These are phyloP conservation scores for Drosophila recens DNA, from an alignment of 2,888 invertebrate genomes.

Conservation along the genomic window DNA sequence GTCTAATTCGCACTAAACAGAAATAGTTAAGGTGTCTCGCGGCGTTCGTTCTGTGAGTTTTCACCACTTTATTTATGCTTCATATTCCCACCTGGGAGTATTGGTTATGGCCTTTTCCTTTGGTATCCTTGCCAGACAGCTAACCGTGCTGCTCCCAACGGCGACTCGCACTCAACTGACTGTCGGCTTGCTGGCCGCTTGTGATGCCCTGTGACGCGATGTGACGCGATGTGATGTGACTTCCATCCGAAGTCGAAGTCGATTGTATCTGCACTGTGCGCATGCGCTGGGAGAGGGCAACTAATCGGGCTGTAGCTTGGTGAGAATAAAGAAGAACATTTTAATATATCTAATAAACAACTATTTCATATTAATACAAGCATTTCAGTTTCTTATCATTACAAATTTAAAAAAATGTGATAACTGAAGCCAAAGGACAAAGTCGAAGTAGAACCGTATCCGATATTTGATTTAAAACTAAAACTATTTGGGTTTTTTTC, in stretches of 20 bases:
- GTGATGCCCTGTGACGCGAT: slow-evolving; percentile 3
- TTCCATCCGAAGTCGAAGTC: slow-evolving; percentile 42
- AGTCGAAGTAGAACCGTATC: too few relatives aligned
- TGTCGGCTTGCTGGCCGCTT: slow-evolving; percentile 52
- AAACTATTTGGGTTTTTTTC: too few relatives aligned
- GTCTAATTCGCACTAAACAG: background rate
- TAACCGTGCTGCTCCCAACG: slow-evolving; percentile 66
- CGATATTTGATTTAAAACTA: too few relatives aligned
- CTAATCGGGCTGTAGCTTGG: background rate
- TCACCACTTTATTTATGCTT: slow-evolving; percentile 56
- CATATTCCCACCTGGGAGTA: slow-evolving; percentile 36
- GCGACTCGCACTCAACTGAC: slow-evolving; percentile 75
- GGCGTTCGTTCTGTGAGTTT: slow-evolving; percentile 49
- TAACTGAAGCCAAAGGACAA: too few relatives aligned
- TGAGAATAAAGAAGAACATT: slow-evolving; percentile 16
- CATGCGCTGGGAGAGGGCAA: slow-evolving; percentile 46
- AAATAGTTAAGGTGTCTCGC: slow-evolving; percentile 35
- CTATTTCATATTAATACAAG: background rate
- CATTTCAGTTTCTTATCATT: too few relatives aligned
- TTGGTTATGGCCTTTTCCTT: slow-evolving; percentile 35
- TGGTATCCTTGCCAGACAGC: slow-evolving; percentile 38
- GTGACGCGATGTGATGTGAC: slow-evolving; percentile 9
- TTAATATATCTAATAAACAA: slow-evolving; percentile 1
- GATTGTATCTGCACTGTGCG: slow-evolving; percentile 40
- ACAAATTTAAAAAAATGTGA: too few relatives aligned